Evolutionary conservation across 2,113 vertebrate genomes (phyloP).

Genomic region (Phainopepla nitens): DNA sequence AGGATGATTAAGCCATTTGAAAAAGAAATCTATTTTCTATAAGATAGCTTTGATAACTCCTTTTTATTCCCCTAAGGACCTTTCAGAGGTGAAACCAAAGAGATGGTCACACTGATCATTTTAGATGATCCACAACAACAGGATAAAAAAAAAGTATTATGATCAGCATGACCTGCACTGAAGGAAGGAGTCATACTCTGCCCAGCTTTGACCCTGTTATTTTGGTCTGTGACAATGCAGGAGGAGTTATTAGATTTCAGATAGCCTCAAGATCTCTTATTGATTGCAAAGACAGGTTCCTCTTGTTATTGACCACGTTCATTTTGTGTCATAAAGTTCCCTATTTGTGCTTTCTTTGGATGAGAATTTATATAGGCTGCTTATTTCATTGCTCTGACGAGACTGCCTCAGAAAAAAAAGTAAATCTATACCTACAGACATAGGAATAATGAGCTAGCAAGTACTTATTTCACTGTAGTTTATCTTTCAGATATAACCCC

Average conservation of each 20-base stretch:
- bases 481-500: neutral
- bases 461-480: neutral
- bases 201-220: conserved; percentile 84
- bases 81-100: conserved; percentile 80
- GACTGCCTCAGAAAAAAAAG: neutral
- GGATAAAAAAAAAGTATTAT: conserved; percentile 84
- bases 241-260: conserved; percentile 86
- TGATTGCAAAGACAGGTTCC: conserved; percentile 81
- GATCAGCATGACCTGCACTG: conserved; percentile 77
- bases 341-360: conserved; percentile 23
- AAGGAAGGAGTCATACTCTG: conserved; percentile 84
- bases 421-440: neutral
- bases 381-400: neutral
- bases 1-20: neutral
- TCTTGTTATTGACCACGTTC: conserved; percentile 35
- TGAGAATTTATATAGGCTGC: neutral
- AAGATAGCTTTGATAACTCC: neutral
- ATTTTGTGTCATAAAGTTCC: neutral
- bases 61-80: neutral
- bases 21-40: conserved; percentile 5
- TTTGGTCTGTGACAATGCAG: conserved; percentile 85
- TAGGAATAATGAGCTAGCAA: neutral
- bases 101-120: conserved; percentile 78
- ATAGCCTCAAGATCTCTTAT: conserved; percentile 80
- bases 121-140: conserved; percentile 83